A percentile compares a stretch with the other conserved stretches of the same genome.
Evolutionary conservation across 1,140 invertebrate species (phyloP).

Genomic region (Monomorium pharaonis): DNA sequence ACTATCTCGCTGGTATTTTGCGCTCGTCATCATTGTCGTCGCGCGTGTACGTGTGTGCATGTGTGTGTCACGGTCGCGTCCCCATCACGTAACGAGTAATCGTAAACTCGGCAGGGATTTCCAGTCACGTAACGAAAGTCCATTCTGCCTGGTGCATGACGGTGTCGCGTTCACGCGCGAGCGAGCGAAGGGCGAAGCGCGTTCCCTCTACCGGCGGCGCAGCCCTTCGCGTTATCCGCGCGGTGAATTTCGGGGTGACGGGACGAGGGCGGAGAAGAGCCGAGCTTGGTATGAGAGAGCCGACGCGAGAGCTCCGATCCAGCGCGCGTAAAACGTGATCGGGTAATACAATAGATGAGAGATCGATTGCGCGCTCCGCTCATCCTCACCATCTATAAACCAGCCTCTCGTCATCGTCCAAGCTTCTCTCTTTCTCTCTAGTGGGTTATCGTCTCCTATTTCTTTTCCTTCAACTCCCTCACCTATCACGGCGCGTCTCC

Average conservation of each 20-base stretch:
- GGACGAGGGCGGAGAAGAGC: not conserved
- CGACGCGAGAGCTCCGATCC: conserved; percentile 58
- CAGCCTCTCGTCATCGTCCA: conserved; percentile 38
- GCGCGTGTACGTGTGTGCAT: not conserved
- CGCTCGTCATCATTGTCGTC: conserved; percentile 32
- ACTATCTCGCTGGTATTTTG: conserved; percentile 32
- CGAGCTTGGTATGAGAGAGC: not conserved
- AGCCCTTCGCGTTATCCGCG: conserved; percentile 55
- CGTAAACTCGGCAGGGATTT: conserved; percentile 78
- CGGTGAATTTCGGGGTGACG: conserved; percentile 43
- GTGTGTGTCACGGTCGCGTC: conserved; percentile 38
- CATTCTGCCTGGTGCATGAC: conserved; percentile 71
- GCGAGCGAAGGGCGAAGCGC: conserved; percentile 50
- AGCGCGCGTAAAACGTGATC: conserved; percentile 75
- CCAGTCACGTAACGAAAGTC: conserved; percentile 78
- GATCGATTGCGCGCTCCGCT: conserved; percentile 72
- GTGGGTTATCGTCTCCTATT: not conserved
- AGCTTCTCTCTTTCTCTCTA: not conserved
- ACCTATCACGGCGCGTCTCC: conserved; percentile 66
- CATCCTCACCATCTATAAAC: conserved; percentile 57
- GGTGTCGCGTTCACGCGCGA: conserved; percentile 61
- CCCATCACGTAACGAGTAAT: conserved; percentile 79
- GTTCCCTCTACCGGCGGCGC: conserved; percentile 32
- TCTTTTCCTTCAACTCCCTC: conserved; percentile 46
- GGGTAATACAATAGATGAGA: conserved; percentile 74